These are phyloP conservation scores for Aythya baeri DNA, from an alignment of 2,113 vertebrate genomes.

Conservation along the genomic window DNA sequence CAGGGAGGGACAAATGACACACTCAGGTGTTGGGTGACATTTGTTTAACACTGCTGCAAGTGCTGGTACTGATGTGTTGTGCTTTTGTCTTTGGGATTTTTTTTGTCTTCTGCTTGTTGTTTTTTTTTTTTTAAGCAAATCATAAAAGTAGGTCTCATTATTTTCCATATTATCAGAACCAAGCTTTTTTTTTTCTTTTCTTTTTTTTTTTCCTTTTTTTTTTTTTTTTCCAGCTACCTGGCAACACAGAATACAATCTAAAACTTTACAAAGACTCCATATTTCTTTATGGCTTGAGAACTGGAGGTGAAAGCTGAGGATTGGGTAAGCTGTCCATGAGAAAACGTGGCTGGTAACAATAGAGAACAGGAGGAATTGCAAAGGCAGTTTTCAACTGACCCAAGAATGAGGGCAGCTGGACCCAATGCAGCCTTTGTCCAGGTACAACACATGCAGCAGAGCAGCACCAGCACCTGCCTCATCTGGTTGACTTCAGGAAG, in stretches of 20 bases:
- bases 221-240: not conserved
- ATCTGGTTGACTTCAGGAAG: not conserved
- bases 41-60: not conserved
- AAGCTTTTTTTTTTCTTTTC: not conserved
- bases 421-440: not conserved
- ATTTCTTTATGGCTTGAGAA: not conserved
- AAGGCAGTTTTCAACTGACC: not conserved
- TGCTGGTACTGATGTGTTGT: not conserved
- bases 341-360: not conserved
- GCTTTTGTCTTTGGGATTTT: not conserved
- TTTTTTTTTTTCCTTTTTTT: too few species aligned
- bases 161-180: not conserved
- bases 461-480: not conserved
- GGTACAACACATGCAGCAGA: not conserved
- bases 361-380: not conserved
- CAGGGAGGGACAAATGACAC: not conserved
- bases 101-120: not conserved
- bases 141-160: not conserved
- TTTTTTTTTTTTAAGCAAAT: not conserved
- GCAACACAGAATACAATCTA: not conserved
- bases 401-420: accelerated
- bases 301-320: not conserved
- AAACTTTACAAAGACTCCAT: not conserved
- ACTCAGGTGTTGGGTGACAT: not conserved
- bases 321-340: not conserved